These are phyloP conservation scores for Dorcus hopei DNA, from an alignment of 2,888 invertebrate species.

Conservation along the genomic window DNA sequence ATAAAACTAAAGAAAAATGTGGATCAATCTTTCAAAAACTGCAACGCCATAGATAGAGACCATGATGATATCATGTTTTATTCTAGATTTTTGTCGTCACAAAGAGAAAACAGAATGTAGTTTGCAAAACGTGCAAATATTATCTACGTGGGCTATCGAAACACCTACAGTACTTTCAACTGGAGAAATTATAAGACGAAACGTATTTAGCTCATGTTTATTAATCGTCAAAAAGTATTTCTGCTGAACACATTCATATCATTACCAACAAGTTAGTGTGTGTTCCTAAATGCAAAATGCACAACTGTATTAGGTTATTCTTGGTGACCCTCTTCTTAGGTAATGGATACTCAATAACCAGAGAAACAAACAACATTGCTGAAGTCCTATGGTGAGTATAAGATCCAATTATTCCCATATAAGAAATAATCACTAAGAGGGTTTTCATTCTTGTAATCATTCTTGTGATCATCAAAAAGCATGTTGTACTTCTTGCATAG, in stretches of 20 bases:
- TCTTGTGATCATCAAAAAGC: no score
- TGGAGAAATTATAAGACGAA: neutral
- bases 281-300: neutral
- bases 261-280: no score
- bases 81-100: neutral
- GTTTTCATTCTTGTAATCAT: no score
- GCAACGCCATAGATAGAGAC: no score
- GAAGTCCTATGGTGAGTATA: neutral
- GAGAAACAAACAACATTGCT: neutral
- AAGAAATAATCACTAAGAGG: neutral
- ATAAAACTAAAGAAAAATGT: no score
- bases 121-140: constrained; percentile 1
- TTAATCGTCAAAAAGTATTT: no score
- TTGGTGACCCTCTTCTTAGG: neutral
- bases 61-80: neutral
- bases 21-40: no score
- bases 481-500: no score
- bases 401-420: neutral
- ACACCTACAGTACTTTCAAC: neutral
- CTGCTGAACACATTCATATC: no score
- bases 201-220: neutral
- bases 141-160: neutral
- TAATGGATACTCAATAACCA: neutral
- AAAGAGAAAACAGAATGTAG: neutral
- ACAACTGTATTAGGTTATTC: neutral